Evolutionary conservation across 1,140 invertebrate genomes (phyloP), one percentile per base, ranked within the genome.

Genomic region (Agrypnia vestita): DNA sequence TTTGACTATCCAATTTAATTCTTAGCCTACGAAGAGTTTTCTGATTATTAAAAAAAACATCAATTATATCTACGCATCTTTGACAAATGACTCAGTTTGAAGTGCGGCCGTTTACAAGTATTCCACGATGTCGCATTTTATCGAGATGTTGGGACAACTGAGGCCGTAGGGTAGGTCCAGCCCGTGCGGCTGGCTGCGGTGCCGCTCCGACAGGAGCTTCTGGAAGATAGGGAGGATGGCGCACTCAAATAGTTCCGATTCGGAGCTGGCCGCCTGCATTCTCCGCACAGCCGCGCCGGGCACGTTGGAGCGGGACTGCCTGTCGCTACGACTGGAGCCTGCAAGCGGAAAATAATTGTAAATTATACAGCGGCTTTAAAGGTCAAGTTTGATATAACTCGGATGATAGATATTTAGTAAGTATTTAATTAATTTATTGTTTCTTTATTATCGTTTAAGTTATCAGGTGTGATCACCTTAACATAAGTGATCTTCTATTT

Each of bases 41-140:
- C 1, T 12, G 8, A 51, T 51, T 13, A n/a, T n/a, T 51, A 15
- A 4, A 13, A 51, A 12, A 51, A 51, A 51, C 25, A 51, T 51
- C 49, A 51, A 51, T 51, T 3, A 51, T 13, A 51, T 3, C 11
- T 51, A 51, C n/a, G 49, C n/a, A n/a, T n/a, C n/a, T 51, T 51
- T 12, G 1, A 51, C 49, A 15, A 51, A 35, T 51, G 49, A 51
- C 49, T 1, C 11, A 9, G 8, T 6, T 51, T 12, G 49, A 12
- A 51, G n/a, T 51, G n/a, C 10, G 55, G n/a, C n/a, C 3, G 15
- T 62, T 90, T 94, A 97, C 87, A 97, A 93, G 89, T 97, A 97
- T 86, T 97, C 96, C 82, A 97, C 96, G 84, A 98, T 97, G 91
- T 98, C 96, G 91, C 96, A 97, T 88, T 97, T 98, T 83, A 98